phyloP scores from a whole-genome alignment of 2,888 invertebrate species.

The Pristionchus fissidentatus region DNA sequence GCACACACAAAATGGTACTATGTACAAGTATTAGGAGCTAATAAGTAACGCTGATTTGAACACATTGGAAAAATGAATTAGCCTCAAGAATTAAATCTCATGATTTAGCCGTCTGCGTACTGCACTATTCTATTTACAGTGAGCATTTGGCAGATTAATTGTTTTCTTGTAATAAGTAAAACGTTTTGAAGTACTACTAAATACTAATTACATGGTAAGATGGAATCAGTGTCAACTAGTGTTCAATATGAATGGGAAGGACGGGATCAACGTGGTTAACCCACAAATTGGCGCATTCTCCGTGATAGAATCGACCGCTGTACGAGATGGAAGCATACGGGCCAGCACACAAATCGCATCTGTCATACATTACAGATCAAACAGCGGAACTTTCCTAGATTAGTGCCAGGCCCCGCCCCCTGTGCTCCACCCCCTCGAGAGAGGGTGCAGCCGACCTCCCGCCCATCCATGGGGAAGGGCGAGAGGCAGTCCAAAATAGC shows the following conservation, averaged over 20 bases:
- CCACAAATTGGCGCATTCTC: conserved; percentile 71
- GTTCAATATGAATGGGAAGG: conserved; percentile 56
- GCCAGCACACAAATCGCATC: conserved; percentile 62
- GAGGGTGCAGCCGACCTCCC: no score
- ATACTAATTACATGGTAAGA: background rate
- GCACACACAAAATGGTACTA: background rate
- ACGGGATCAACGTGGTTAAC: conserved; percentile 65
- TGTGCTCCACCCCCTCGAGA: no score
- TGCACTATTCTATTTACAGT: background rate
- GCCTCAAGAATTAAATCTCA: background rate
- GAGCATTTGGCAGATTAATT: background rate
- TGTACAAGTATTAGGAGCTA: background rate
- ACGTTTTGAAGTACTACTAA: no score
- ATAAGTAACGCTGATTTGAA: background rate
- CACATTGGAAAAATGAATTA: background rate
- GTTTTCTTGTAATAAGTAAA: no score
- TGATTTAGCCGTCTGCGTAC: background rate
- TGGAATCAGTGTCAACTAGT: background rate
- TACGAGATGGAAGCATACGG: conserved; percentile 55
- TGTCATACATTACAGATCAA: conserved; percentile 10
- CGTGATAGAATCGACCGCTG: conserved; percentile 63
- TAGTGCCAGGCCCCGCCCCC: no score
- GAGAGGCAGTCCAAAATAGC: no score
- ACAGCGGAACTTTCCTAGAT: no score
- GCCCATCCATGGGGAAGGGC: no score